These are phyloP conservation scores for Ochropleura leucogaster DNA, from an alignment of 2,888 invertebrate genomes.

Conservation along the genomic window DNA sequence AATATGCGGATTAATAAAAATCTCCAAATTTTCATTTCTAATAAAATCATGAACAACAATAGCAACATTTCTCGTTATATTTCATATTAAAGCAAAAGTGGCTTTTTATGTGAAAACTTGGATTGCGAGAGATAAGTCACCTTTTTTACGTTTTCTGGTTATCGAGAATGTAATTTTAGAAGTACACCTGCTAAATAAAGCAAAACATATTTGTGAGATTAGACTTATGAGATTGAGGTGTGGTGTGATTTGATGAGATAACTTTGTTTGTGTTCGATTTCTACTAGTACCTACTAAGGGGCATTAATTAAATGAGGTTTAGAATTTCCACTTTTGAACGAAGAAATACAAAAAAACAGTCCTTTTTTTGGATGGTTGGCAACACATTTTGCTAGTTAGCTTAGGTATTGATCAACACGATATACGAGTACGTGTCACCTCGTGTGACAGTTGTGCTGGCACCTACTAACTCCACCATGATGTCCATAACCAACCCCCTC, in stretches of 20 bases:
- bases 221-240: background rate
- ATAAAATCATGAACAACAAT: no score
- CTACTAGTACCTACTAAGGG: background rate
- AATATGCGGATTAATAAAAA: background rate
- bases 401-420: background rate
- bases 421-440: background rate
- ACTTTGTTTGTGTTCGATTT: background rate
- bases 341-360: background rate
- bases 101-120: background rate
- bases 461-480: constrained; percentile 11
- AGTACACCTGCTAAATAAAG: background rate
- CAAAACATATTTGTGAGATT: no score
- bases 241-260: background rate
- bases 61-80: background rate
- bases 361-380: background rate
- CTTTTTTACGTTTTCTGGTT: background rate
- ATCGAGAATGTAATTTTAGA: background rate
- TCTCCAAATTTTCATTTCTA: no score
- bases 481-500: constrained; percentile 26
- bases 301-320: background rate
- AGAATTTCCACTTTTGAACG: background rate
- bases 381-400: background rate
- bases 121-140: background rate
- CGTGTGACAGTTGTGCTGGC: background rate
- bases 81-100: background rate